These are phyloP conservation scores for Phataginus tricuspis DNA, from an alignment of 2,797 vertebrate species.

Conservation along the genomic window DNA sequence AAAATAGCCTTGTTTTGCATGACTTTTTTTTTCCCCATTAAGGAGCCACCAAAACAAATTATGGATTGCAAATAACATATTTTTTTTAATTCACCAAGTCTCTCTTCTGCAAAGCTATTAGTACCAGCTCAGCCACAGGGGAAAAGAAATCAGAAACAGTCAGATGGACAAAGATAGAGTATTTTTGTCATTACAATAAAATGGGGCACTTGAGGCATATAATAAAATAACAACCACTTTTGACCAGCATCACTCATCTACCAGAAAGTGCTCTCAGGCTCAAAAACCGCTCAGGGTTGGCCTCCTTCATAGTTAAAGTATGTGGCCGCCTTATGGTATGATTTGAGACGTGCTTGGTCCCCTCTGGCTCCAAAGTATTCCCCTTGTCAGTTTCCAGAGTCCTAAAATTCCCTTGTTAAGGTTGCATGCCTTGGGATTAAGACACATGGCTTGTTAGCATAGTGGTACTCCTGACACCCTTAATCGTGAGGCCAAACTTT, in stretches of 20 bases:
- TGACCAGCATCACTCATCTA: not conserved
- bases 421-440: not conserved
- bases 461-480: not conserved
- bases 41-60: constrained; percentile 36
- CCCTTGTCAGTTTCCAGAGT: not conserved
- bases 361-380: not conserved
- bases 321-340: not conserved
- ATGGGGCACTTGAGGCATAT: not conserved
- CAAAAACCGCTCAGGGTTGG: not conserved
- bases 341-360: not conserved
- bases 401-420: not conserved
- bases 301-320: not conserved
- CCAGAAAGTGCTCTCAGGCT: not conserved
- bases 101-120: not conserved
- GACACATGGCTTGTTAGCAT: not conserved
- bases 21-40: not conserved
- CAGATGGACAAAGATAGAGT: not conserved
- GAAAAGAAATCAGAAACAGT: constrained; percentile 35
- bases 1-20: not conserved
- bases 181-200: constrained; percentile 38
- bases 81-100: not conserved
- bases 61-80: not conserved
- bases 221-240: not conserved
- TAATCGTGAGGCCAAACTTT: not conserved
- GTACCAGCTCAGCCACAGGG: not conserved